Evolutionary conservation across 2,888 invertebrate genomes (phyloP), one percentile per base, ranked within the genome.

Genomic region (Tetropium fuscum): DNA sequence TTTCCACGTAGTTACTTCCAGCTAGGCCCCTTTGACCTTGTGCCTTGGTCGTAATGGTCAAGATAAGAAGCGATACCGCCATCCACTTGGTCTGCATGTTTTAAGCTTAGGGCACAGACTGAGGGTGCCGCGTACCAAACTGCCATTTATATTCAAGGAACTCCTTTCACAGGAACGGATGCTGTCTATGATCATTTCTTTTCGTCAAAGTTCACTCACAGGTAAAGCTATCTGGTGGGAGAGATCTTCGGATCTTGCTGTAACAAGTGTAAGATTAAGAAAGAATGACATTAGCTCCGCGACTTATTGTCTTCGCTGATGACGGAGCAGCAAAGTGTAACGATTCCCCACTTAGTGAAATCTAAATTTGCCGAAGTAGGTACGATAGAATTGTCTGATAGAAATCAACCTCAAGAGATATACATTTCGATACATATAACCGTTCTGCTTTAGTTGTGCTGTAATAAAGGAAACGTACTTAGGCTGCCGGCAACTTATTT

Each of bases 1-100:
- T 74, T 57, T 82, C 80, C 15, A 81, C 70, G 60, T 78, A 80
- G 49, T 64, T 73, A 53, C 67, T 72, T 8, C 73, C 73, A 7
- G 62, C 48, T 8, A 72, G 66, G 15, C 65, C 66, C 48, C 53
- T 57, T 53, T 75, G 74, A 11, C 70, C 63, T 64, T 69, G 51
- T 11, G 27, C 51, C 19, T 38, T 16, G 27, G 7, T 7, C 2
- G 27, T 13, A 10, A 40, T 10, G 16, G 13, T 13, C n/a, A 51
- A 18, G 10, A 27, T n/a, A 10, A 51, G 11, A 16, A 51, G 19
- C 20, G 15, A 25, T 7, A 27, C 27, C 51, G 27, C 25, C 25
- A 38, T 8, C 25, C 38, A 51, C 38, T 40, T 27, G 36, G 36
- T 36, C 40, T 11, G 25, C 51, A 51, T 51, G 20, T 25, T 40